Base-by-base conservation (phyloP, 2,888 invertebrate species). In the Gisinianus flammeolus region DNA sequence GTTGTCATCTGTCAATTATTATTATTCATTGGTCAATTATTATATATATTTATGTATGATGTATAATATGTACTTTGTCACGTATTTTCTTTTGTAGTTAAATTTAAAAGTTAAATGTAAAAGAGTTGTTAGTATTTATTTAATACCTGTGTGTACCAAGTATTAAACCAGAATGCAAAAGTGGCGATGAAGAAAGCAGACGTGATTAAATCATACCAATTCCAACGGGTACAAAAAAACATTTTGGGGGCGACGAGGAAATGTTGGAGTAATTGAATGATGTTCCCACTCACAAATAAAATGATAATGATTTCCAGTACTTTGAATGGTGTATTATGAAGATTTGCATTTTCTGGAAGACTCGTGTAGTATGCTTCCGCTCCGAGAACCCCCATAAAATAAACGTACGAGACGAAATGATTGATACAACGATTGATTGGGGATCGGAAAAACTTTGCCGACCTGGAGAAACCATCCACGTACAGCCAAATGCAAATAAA, bases 381-480 rank as follows among this genome's bases (percentile, higher is more conserved):
- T 85, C 91, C 91, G 79, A 92, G 89, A 80, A 92, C 86, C 1
- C 89, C 85, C 70, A 93, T 89, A 87, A 93, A 93, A 79, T 92
- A 87, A 76, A 91, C 85, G 86, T 92, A 92, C 19, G 91, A 90
- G 22, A 92, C 89, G 6, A 90, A 88, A 85, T 91, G 91, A 73
- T 91, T 92, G 84, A 93, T 90, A 88, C 92, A 91, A 87, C 92
- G 91, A 86, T 92, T 92, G 81, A 92, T 88, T 33, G 93, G 93
- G 84, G 91, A 10, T 0, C 58, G 62, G n/a, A 79, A 71, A n/a
- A 71, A 75, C 22, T 67, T 64, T 19, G 67, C 66, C 22, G 26
- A 19, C 2, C 26, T 52, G 2, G 75, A 75, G 19, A 35, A 66
- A 19, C 5, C 22, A n/a, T 77, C 66, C 16, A 77, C 16, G 28